These are phyloP conservation scores for Drosophila subsilvestris DNA, from an alignment of 2,888 invertebrate species.

Conservation along the genomic window DNA sequence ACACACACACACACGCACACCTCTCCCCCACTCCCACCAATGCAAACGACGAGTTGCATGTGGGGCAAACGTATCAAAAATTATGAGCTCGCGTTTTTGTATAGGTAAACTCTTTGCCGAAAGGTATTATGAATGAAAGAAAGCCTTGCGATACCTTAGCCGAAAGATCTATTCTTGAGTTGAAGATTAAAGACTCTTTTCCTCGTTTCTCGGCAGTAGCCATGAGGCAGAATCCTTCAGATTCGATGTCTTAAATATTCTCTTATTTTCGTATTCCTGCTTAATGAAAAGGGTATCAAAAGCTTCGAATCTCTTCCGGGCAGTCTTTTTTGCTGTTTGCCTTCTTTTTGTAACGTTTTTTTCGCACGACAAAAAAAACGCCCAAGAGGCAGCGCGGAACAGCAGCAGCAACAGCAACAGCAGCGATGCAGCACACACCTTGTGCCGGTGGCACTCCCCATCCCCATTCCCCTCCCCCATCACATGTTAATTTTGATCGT, in stretches of 20 bases:
- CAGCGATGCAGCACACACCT: conserved; percentile 33
- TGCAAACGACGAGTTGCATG: conserved; percentile 31
- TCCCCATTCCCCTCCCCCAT: not conserved
- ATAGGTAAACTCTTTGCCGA: no score
- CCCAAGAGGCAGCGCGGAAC: conserved; percentile 35
- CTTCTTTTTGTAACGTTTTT: conserved; percentile 13
- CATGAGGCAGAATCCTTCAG: no score
- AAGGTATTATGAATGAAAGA: no score
- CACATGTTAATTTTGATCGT: conserved; percentile 15
- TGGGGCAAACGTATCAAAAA: conserved; percentile 60
- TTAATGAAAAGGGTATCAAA: not conserved
- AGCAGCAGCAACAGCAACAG: conserved; percentile 2
- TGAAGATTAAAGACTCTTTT: no score
- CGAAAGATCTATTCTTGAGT: no score
- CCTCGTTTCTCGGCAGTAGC: no score
- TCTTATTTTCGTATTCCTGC: no score
- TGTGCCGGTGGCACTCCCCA: not conserved
- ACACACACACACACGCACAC: conserved; percentile 10
- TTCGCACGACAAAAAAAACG: conserved; percentile 62
- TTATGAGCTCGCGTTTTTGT: conserved; percentile 28
- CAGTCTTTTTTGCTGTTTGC: not conserved
- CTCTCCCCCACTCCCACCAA: not conserved
- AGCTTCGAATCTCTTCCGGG: not conserved
- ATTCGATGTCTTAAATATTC: no score
- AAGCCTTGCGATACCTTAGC: no score